These are phyloP conservation scores for Eristalinus sepulchralis DNA, from an alignment of 2,888 invertebrate species.

Conservation along the genomic window DNA sequence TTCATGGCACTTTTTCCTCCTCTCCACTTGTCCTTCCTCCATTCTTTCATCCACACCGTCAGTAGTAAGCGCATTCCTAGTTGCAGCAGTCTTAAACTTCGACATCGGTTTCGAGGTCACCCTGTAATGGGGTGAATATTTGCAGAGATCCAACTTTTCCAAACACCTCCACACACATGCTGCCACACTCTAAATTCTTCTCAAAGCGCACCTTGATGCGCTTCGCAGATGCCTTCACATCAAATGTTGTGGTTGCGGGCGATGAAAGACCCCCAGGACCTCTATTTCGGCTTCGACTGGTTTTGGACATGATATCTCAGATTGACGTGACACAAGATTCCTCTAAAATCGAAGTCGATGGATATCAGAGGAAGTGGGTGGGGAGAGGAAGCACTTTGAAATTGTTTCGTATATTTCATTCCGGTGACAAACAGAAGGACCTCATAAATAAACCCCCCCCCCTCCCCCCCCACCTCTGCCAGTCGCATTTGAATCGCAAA, in stretches of 20 bases:
- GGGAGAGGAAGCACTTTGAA: neutral
- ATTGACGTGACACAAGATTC: neutral
- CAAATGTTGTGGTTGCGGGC: constrained; percentile 2
- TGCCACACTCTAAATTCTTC: neutral
- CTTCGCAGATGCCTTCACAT: neutral
- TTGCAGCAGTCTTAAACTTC: neutral
- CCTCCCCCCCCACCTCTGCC: neutral
- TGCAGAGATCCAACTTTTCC: neutral
- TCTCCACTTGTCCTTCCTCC: neutral
- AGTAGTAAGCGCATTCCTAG: neutral
- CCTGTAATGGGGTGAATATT: neutral
- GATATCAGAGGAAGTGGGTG: too few relatives aligned
- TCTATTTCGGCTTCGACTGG: neutral
- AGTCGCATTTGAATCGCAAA: neutral
- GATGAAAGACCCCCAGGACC: neutral
- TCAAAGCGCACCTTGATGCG: neutral
- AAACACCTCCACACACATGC: neutral
- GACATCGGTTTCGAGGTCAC: neutral
- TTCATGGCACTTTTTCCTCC: neutral
- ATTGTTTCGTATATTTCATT: neutral
- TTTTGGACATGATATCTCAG: neutral
- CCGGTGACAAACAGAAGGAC: neutral
- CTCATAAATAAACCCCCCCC: constrained; percentile 7
- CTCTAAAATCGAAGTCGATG: neutral
- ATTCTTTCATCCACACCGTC: neutral